Base-by-base conservation (phyloP, 2,797 vertebrate genomes). In the Hypotaenidia philippensis region DNA sequence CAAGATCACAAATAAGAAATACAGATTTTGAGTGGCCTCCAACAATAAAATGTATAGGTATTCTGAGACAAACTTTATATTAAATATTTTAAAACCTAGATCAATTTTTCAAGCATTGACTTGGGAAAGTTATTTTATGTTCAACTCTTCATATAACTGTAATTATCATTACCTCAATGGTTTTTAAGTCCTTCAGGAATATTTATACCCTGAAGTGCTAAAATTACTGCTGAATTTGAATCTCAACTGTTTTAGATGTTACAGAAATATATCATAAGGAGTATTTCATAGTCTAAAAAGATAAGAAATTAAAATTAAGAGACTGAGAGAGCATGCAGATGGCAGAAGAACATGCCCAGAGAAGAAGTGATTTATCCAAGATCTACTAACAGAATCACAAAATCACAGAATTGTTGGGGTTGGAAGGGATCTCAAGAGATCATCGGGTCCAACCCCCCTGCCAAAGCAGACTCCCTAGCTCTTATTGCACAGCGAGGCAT, bases 151-250 rank as follows among this genome's bases (percentile, higher is more conserved):
- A 75, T 66, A 27, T 63, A 92, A 88, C 50, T 63, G 68, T 36
- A 90, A 81, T 90, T 89, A 90, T 94, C 38, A 52, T 14, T 86
- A 50, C 25, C 11, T 76, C 56, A 75, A 57, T 90, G 65, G 52
- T 88, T 94, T 93, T 93, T 34, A 74, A 85, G 40, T 88, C 77
- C 50, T 63, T 86, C 41, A 74, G 56, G 59, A 90, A 83, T 88
- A 86, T 65, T 83, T 77, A 55, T 83, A 70, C 26, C 17, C n/a
- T 82, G 56, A 93, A 91, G 52, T 72, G 44, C n/a, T 80, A 89
- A 89, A 89, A 89, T 93, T 88, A 65, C 69, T 75, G 26, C 5
- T 34, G 26, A 93, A 75, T 83, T 86, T 45, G 81, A 78, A 86
- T 63, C 59, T 63, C 66, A 81, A 2, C n/a, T 86, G 53, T 66